Evolutionary conservation across 2,113 vertebrate species (phyloP).

Genomic region (Scophthalmus maximus): DNA sequence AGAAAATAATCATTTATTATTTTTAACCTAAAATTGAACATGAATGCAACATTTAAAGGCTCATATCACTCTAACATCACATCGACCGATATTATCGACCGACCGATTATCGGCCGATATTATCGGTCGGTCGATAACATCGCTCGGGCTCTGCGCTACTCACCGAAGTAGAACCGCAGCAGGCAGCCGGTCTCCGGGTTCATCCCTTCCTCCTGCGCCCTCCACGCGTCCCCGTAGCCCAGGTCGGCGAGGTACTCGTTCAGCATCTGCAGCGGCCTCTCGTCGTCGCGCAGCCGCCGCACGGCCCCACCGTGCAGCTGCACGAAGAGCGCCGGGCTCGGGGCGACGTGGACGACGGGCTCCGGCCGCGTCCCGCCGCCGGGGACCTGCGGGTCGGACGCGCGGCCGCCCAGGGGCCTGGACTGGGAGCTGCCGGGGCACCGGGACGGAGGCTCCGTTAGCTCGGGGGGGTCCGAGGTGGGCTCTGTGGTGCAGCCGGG

Average conservation of each 20-base stretch:
- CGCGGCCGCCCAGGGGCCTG: slow-evolving; percentile 67
- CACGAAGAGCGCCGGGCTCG: slow-evolving; percentile 83
- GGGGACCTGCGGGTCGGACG: slow-evolving; percentile 50
- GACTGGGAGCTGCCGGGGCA: slow-evolving; percentile 65
- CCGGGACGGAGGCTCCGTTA: slow-evolving; percentile 43
- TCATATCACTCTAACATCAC: too few relatives aligned
- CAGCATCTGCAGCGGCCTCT: slow-evolving; percentile 90
- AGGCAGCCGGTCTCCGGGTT: slow-evolving; percentile 91
- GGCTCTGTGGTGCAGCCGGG: slow-evolving; percentile 34
- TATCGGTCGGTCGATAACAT: too few relatives aligned
- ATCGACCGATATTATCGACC: too few relatives aligned
- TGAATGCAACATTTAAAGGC: too few relatives aligned
- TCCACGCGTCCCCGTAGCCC: slow-evolving; percentile 89
- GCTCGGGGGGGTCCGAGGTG: slow-evolving; percentile 1
- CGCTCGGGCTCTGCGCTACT: too few relatives aligned
- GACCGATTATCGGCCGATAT: too few relatives aligned
- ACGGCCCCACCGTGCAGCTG: slow-evolving; percentile 92
- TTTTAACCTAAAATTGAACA: too few relatives aligned
- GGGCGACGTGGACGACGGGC: slow-evolving; percentile 36
- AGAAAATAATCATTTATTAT: too few relatives aligned
- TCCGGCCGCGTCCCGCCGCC: slow-evolving; percentile 47
- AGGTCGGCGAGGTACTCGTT: slow-evolving; percentile 92
- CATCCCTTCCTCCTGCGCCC: slow-evolving; percentile 93
- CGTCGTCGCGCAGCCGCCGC: slow-evolving; percentile 86
- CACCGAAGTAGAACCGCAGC: slow-evolving; percentile 93